phyloP scores from a whole-genome alignment of 2,113 vertebrate genomes.

The Oreochromis aureus region DNA sequence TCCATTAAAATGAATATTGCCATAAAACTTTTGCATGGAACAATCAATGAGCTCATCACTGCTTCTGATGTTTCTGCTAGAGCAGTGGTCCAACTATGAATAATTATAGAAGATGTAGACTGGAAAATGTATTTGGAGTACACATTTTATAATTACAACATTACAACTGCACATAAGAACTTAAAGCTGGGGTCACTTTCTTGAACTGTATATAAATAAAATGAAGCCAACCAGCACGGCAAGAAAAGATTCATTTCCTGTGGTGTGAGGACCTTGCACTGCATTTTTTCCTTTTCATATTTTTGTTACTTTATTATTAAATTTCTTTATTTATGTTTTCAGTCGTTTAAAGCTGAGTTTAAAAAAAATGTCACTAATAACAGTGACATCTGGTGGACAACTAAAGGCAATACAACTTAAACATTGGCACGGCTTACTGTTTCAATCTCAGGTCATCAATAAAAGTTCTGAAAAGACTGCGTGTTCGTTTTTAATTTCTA shows the following conservation, averaged over 20 bases:
- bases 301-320: background rate
- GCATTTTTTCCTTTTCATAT: background rate
- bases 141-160: background rate
- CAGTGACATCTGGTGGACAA: background rate
- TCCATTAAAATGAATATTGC: background rate
- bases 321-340: background rate
- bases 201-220: background rate
- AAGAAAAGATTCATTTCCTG: rapidly evolving
- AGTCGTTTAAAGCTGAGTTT: background rate
- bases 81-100: background rate
- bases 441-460: background rate
- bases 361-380: rapidly evolving
- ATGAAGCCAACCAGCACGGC: rapidly evolving
- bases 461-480: background rate
- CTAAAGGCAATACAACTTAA: background rate
- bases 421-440: rapidly evolving
- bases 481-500: background rate
- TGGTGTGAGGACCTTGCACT: background rate
- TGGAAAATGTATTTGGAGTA: background rate
- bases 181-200: background rate
- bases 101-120: background rate
- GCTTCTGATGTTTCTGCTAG: background rate
- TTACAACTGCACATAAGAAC: background rate
- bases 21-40: background rate
- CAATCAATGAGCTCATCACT: background rate